Base-by-base conservation (phyloP, 92 coral and sea anemone species). In the Isaurus tuberculatus region DNA sequence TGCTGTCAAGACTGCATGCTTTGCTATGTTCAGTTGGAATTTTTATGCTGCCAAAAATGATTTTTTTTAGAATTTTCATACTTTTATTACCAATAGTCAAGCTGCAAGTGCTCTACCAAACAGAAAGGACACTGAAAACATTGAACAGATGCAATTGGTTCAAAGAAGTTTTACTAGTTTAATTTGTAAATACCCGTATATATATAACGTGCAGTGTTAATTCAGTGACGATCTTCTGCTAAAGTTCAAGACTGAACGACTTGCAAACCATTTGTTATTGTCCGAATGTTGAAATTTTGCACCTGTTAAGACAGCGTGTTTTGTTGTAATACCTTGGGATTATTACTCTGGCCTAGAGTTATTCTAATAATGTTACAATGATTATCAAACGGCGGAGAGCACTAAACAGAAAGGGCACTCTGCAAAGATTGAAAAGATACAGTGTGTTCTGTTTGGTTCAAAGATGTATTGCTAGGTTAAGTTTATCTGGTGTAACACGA, bases 51-150 rank as follows among this genome's bases (percentile, higher is more conserved):
- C n/a, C 57, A 48, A 48, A 48, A 48, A 17, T 48, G 57, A 48
- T 48, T 48, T 48, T 48, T 48, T 48, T 48, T 11, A 16, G n/a
- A 48, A 11, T 48, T 48, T 48, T 16, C 16, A 48, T 48, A 48
- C 57, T 48, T 48, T 48, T 48, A 48, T 48, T 48, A 16, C 57
- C 57, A 48, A 48, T 48, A 11, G 57, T 48, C 57, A 48, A 16
- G n/a, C 57, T 48, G 57, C 57, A 48, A 48, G 57, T 48, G n/a
- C 57, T 48, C 57, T 48, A 48, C 57, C 57, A 48, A 48, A 48
- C 57, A 48, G 57, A 48, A 48, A 48, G 57, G 57, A 48, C 57
- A 48, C 57, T 48, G 57, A 11, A 48, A 48, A 48, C 15, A 48
- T 48, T 48, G 57, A 48, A 48, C 57, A 48, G 57, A 48, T 48